Evolutionary conservation across 2,113 vertebrate genomes (phyloP), one percentile per base, ranked within the genome.

Genomic region (Gavialis gangeticus): DNA sequence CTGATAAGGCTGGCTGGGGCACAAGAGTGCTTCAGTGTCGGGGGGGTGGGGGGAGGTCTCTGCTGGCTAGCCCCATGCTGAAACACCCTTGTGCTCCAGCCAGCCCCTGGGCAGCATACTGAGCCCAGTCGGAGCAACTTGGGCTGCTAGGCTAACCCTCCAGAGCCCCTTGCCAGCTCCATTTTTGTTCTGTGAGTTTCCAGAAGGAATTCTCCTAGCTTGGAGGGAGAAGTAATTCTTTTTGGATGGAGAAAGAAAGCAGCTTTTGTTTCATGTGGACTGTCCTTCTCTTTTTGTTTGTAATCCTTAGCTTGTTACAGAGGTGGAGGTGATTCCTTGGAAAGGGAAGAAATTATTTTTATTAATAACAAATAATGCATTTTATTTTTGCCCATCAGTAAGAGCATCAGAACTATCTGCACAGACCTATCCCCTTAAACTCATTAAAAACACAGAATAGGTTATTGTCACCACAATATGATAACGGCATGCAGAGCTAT

Each of bases 401-500:
- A 59, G 69, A 81, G 80, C 77, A 85, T 91, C 80, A 64, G 66
- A 84, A 37, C 88, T 96, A n/a, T 46, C 79, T 87, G 91, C 73
- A 88, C 46, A 63, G 66, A 96, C 46, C 1, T 77, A 81, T 75
- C 75, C 88, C 78, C 86, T 97, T 95, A 85, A 94, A 95, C 30
- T 96, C 25, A 84, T 89, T 91, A 82, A 96, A 94, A 96, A 82
- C 22, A 89, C 67, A 79, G 30, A 82, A 90, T 86, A 88, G 18
- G 4, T 92, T 97, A 71, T 93, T 96, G 73, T 94, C 86, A 95
- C 37, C 90, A 81, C 87, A 79, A 73, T 90, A 16, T 63, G 63
- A 80, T 96, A 95, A 57, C 90, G 93, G 5, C 79, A 60, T 94
- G 90, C 88, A 87, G 86, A 96, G 12, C 55, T 85, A 78, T 97